These are phyloP conservation scores for Ditula angustiorana DNA, from an alignment of 2,888 invertebrate species.

Conservation along the genomic window DNA sequence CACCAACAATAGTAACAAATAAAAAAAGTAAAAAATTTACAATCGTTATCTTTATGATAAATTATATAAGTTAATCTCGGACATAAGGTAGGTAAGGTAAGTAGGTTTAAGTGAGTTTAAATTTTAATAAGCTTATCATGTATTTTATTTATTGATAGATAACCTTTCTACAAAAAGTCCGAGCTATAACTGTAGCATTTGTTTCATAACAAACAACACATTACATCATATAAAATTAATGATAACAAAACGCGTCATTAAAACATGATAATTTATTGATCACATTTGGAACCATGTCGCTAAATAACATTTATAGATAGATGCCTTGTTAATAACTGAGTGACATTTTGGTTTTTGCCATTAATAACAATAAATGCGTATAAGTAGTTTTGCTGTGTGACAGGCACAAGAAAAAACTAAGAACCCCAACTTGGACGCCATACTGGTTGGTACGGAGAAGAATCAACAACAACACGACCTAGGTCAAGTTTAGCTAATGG, in stretches of 20 bases:
- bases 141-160: not conserved
- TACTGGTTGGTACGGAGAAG: too few species aligned
- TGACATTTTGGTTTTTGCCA: too few species aligned
- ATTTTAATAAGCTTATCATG: not conserved
- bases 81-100: not conserved
- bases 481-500: too few species aligned
- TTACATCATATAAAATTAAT: not conserved
- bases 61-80: not conserved
- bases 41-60: not conserved
- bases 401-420: too few species aligned
- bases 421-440: too few species aligned
- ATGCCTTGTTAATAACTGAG: too few species aligned
- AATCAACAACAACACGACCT: too few species aligned
- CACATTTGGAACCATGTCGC: not conserved
- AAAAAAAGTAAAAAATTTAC: too few species aligned
- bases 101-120: not conserved
- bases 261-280: not conserved
- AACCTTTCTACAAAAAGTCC: not conserved
- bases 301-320: not conserved
- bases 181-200: not conserved
- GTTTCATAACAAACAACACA: not conserved
- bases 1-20: not conserved
- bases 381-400: too few species aligned
- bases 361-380: too few species aligned
- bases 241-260: not conserved